These are phyloP conservation scores for Sturnus vulgaris DNA, from an alignment of 2,113 vertebrate species.

Conservation along the genomic window DNA sequence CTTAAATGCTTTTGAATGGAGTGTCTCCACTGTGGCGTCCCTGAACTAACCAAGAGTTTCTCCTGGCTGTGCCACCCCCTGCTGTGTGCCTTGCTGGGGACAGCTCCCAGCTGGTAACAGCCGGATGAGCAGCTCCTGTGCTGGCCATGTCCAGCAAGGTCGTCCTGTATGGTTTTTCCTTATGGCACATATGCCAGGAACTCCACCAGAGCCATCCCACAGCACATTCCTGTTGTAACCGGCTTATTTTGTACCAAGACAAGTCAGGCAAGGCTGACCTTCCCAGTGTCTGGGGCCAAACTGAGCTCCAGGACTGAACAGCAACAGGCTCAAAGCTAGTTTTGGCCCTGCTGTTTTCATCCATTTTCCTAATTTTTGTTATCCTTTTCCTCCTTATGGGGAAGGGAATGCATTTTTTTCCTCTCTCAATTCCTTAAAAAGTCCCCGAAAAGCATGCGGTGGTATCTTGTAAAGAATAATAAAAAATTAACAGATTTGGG, in stretches of 20 bases:
- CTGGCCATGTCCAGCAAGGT: not conserved
- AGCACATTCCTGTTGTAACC: not conserved
- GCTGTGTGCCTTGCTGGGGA: not conserved
- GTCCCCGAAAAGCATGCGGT: accelerated
- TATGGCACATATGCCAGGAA: not conserved
- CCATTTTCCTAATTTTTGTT: not conserved
- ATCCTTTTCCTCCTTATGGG: not conserved
- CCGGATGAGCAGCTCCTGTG: not conserved
- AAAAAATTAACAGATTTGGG: not conserved
- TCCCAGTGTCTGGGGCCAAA: not conserved
- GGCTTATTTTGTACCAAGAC: not conserved
- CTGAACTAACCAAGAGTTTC: not conserved
- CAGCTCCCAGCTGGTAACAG: not conserved
- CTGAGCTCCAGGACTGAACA: not conserved
- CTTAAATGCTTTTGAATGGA: not conserved
- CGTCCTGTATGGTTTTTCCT: not conserved
- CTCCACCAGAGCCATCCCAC: not conserved
- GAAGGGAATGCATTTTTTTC: not conserved
- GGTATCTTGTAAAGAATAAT: not conserved
- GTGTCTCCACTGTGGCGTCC: not conserved
- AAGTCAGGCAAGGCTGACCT: not conserved
- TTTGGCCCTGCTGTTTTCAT: not conserved
- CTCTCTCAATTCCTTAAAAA: not conserved
- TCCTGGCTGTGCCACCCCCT: not conserved
- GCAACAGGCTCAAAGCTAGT: not conserved